Percentiles rank a stretch among this genome's conserved stretches.
Evolutionary conservation across 2,113 vertebrate species (phyloP).

Genomic region (Dromaius novaehollandiae): DNA sequence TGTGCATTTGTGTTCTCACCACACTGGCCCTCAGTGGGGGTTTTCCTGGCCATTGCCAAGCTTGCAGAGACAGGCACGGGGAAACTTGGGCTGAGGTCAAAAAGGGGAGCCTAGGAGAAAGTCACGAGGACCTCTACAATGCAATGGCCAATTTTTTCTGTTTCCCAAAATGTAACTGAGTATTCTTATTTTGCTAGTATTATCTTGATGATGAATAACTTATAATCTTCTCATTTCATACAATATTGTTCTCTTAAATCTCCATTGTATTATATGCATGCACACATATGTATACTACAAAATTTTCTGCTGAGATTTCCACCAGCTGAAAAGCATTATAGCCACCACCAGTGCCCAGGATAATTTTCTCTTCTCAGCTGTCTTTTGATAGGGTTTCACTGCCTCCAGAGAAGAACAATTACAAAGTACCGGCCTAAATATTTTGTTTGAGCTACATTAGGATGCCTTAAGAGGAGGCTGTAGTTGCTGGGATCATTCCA

Average conservation of each 20-base stretch:
- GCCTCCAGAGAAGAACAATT: not conserved
- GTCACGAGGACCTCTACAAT: not conserved
- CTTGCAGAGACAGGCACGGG: not conserved
- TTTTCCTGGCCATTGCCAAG: not conserved
- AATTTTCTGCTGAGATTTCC: not conserved
- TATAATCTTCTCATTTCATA: not conserved
- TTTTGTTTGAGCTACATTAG: not conserved
- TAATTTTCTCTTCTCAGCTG: not conserved
- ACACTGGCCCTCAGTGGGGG: not conserved
- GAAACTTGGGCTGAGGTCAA: not conserved
- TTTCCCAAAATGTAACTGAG: not conserved
- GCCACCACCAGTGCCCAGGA: not conserved
- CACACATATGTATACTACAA: not conserved
- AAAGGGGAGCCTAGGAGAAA: not conserved
- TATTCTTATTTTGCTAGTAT: not conserved
- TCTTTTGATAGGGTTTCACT: not conserved
- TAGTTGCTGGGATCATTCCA: not conserved
- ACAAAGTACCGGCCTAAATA: not conserved
- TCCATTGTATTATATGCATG: not conserved
- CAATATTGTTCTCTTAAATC: not conserved
- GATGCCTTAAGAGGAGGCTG: not conserved
- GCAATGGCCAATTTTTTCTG: not conserved
- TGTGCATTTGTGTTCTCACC: not conserved
- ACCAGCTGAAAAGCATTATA: not conserved
- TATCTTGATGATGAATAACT: not conserved